Percentiles rank a stretch among this genome's conserved stretches.
phyloP scores from a whole-genome alignment of 2,113 vertebrate genomes.

The Laticauda laticaudata region DNA sequence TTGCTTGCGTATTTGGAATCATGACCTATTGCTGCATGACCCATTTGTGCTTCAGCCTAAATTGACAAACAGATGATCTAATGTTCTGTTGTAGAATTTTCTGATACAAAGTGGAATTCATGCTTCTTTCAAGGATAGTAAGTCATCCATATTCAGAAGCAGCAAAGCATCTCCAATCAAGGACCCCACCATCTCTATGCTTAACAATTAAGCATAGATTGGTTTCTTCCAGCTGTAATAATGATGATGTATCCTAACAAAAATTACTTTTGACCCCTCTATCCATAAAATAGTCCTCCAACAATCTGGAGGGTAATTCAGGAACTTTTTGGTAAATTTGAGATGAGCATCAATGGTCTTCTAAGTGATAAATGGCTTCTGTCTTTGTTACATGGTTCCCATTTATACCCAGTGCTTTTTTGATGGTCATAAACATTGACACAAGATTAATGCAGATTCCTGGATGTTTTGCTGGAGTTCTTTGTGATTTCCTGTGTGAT shows the following conservation, averaged over 20 bases:
- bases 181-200: background rate
- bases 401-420: background rate
- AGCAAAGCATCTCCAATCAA: background rate
- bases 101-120: background rate
- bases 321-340: background rate
- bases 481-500: background rate
- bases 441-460: background rate
- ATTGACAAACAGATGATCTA: background rate
- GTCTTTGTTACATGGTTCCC: background rate
- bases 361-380: background rate
- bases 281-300: background rate
- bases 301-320: background rate
- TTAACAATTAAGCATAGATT: background rate
- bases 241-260: background rate
- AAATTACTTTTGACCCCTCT: background rate
- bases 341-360: background rate
- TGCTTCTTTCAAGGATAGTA: background rate
- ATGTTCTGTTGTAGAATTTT: background rate
- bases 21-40: background rate
- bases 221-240: background rate
- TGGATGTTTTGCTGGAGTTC: background rate
- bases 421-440: background rate
- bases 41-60: background rate
- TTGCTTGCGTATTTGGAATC: background rate
- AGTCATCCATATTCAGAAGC: background rate